Percentiles rank a stretch among this genome's conserved stretches.
Evolutionary conservation across 2,113 vertebrate genomes (phyloP).

Genomic region (Semicossyphus pulcher): DNA sequence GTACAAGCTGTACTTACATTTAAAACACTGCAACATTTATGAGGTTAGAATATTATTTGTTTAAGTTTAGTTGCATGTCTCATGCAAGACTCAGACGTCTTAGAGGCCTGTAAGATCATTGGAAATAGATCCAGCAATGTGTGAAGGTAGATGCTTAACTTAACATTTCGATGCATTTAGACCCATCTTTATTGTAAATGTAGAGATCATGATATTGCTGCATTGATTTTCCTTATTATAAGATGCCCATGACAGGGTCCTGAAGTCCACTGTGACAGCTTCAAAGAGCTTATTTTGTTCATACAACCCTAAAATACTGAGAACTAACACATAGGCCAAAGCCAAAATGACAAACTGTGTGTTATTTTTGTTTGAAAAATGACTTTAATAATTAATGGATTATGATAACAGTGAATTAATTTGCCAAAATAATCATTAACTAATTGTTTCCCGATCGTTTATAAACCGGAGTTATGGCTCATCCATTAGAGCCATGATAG

Average conservation of each 20-base stretch:
- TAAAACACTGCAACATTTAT: background rate
- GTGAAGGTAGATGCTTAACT: too few relatives aligned
- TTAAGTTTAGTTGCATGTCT: background rate
- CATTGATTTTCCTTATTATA: too few relatives aligned
- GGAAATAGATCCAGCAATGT: background rate
- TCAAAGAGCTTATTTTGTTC: background rate
- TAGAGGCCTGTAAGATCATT: background rate
- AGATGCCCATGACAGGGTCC: background rate
- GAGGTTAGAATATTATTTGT: background rate
- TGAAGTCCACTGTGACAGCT: background rate
- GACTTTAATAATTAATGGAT: background rate
- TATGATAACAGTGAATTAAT: background rate
- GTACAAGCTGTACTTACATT: conserved; percentile 14
- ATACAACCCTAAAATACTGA: background rate
- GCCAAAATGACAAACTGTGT: background rate
- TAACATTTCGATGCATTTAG: too few relatives aligned
- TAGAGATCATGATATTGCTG: too few relatives aligned
- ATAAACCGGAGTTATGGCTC: too few relatives aligned
- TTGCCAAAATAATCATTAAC: background rate
- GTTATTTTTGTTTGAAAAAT: background rate
- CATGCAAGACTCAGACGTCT: too few relatives aligned
- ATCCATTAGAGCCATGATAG: too few relatives aligned
- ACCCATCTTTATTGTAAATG: too few relatives aligned
- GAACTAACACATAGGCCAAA: background rate
- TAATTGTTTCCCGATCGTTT: background rate